phyloP scores from a whole-genome alignment of 2,797 vertebrate genomes.

The Glossophaga mutica region DNA sequence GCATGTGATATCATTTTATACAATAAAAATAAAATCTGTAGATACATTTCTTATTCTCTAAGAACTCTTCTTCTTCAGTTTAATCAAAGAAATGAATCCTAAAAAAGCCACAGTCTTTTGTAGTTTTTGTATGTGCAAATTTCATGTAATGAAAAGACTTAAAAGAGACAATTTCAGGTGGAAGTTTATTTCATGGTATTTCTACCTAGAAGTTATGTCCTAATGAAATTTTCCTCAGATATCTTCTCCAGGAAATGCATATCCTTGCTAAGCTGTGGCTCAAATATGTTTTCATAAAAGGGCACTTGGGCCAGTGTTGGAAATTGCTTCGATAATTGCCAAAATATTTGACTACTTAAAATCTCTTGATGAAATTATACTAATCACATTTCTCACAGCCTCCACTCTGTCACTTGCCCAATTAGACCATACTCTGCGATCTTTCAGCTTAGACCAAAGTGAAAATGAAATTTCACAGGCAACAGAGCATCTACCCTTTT shows the following conservation, averaged over 20 bases:
- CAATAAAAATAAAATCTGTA: not conserved
- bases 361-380: slow-evolving; percentile 21
- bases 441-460: not conserved
- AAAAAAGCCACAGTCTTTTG: not conserved
- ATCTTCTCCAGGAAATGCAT: not conserved
- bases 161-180: not conserved
- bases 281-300: not conserved
- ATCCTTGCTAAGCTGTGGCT: not conserved
- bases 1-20: not conserved
- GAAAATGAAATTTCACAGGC: slow-evolving; percentile 28
- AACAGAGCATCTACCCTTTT: not conserved
- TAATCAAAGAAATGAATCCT: not conserved
- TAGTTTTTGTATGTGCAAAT: not conserved
- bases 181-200: not conserved
- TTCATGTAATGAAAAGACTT: not conserved
- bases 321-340: slow-evolving; percentile 34
- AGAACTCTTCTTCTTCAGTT: not conserved
- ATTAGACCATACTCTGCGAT: not conserved
- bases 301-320: not conserved
- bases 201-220: not conserved
- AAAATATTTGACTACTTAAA: slow-evolving; percentile 31
- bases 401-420: not conserved
- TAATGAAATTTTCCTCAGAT: not conserved
- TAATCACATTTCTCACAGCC: not conserved
- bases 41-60: not conserved